Percentiles rank a stretch among this genome's conserved stretches.
Conservation (phyloP, 2,888 invertebrate species). For the Merodon equestris region DNA sequence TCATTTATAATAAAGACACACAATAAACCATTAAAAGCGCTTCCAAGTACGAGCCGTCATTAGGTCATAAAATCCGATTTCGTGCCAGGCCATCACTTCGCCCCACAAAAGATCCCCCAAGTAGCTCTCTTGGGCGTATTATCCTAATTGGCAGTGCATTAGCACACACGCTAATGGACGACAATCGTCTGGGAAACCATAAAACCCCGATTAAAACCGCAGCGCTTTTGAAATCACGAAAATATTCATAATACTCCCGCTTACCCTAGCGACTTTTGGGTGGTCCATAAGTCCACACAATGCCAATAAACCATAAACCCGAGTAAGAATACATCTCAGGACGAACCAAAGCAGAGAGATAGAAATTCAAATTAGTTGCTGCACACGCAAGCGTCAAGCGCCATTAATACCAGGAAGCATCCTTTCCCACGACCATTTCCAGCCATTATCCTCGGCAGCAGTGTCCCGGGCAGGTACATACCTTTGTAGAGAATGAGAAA, state of each 20-base stretch:
- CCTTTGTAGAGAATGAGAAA: slow-evolving; percentile 26
- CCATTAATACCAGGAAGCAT: slow-evolving; percentile 67
- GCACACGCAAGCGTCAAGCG: slow-evolving; percentile 59
- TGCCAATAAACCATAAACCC: slow-evolving; percentile 65
- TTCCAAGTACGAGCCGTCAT: no score
- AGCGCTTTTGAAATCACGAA: neutral
- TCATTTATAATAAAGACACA: no score
- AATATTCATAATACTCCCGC: slow-evolving; percentile 19
- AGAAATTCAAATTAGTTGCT: slow-evolving; percentile 6
- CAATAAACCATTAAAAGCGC: no score
- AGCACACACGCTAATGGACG: slow-evolving; percentile 54
- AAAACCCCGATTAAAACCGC: slow-evolving; percentile 52
- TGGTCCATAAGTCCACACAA: slow-evolving; percentile 41
- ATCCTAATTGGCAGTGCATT: slow-evolving; percentile 54
- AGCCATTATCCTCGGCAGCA: slow-evolving; percentile 7
- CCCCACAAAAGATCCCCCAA: slow-evolving; percentile 23
- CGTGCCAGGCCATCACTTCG: slow-evolving; percentile 11
- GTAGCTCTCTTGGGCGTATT: slow-evolving; percentile 45
- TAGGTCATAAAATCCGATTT: neutral
- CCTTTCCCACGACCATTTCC: slow-evolving; percentile 64
- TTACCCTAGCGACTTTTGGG: slow-evolving; percentile 49
- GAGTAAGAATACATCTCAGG: slow-evolving; percentile 45
- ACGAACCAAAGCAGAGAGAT: neutral
- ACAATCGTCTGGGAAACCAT: slow-evolving; percentile 49
- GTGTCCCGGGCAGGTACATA: slow-evolving; percentile 12